Conservation (phyloP, 2,888 invertebrate genomes). For the Aleiodes leptofemur region DNA sequence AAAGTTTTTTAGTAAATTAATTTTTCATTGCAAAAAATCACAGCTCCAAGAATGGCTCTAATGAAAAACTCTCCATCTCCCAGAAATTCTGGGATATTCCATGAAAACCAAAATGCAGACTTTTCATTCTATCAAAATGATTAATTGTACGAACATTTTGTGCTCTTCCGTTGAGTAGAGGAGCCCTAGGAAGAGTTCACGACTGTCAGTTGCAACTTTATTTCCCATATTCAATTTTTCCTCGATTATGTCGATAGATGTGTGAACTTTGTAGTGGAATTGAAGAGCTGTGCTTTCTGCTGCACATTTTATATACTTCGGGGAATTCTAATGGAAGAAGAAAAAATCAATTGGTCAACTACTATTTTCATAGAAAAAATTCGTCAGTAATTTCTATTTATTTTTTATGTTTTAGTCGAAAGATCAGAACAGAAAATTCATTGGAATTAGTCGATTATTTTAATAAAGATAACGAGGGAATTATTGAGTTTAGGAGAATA, state of each 20-base stretch:
- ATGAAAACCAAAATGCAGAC: too few relatives aligned
- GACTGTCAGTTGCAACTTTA: conserved; percentile 83
- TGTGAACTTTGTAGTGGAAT: conserved; percentile 95
- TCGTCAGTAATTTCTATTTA: not conserved
- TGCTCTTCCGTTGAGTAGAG: conserved; percentile 96
- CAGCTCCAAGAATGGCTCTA: too few relatives aligned
- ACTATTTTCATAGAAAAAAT: conserved; percentile 15
- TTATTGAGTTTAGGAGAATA: too few relatives aligned
- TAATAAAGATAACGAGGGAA: too few relatives aligned
- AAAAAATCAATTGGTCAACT: conserved; percentile 21
- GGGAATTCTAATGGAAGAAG: conserved; percentile 86
- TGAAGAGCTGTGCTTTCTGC: conserved; percentile 90
- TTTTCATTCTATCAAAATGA: not conserved
- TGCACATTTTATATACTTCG: conserved; percentile 88
- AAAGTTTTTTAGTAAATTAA: too few relatives aligned
- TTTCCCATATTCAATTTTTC: conserved; percentile 83
- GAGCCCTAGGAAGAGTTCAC: conserved; percentile 93
- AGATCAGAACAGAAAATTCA: too few relatives aligned
- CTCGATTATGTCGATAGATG: conserved; percentile 92
- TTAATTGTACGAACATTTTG: conserved; percentile 86
- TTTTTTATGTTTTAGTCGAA: too few relatives aligned
- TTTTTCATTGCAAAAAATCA: too few relatives aligned
- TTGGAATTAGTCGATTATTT: too few relatives aligned
- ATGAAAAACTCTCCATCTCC: too few relatives aligned
- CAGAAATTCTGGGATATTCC: too few relatives aligned